Base-by-base conservation (phyloP, 2,888 invertebrate species). In the Serrognathus titanus region DNA sequence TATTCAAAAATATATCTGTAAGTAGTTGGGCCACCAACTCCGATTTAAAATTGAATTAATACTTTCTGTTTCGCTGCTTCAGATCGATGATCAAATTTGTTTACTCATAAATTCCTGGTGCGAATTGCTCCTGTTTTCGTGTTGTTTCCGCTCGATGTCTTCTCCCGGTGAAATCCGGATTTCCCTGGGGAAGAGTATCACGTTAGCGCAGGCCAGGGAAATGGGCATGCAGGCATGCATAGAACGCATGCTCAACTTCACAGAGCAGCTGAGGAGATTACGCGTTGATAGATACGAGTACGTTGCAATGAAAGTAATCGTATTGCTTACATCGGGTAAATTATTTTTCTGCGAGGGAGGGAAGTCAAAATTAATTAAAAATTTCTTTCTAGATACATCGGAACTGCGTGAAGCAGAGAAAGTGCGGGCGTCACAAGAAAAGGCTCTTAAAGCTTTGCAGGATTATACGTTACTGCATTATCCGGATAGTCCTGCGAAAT, bases 11-110 rank as follows among this genome's bases (percentile, higher is more conserved):
- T 78, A 96, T 97, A 69, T 93, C 94, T 70, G 94, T 94, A 71
- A 82, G 85, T 79, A 51, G n/a, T 43, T 41, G 3, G 16, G 16
- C 16, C 2, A 31, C 11, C 11, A 46, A 36, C 13, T 43, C 46
- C 20, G 43, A 13, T 38, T 50, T 48, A 43, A 47, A 16, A 16
- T 0, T 3, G 16, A 16, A 16, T 16, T 57, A 54, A 16, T 24
- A n/a, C 24, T 47, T 53, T 48, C 47, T 51, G 9, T 24, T 46
- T 51, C 10, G 51, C 53, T 54, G 55, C 54, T 77, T 37, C 78
- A 94, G 94, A 97, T 97, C 77, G 97, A 97, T 80, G 97, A 97
- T 81, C 97, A 97, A 81, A 97, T 97, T 71, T 91, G 95, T 72
- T 82, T 97, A 72, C 85, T 97, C 65, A 96, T 97, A 72, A 97